Conservation (phyloP, 2,113 vertebrate species). For the Azemiops feae region DNA sequence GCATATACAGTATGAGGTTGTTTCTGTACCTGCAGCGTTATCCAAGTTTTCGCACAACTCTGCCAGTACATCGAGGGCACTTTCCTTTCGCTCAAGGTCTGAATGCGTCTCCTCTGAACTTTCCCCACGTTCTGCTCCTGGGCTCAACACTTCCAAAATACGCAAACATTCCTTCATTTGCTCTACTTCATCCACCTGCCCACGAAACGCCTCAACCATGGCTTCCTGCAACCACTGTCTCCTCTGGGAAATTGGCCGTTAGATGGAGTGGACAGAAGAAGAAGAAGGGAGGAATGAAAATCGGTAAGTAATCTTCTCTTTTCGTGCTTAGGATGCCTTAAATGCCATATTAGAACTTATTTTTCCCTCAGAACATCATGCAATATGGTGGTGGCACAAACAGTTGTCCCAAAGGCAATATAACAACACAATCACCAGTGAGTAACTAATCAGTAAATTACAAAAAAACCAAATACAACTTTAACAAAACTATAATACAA, state of each 20-base stretch:
- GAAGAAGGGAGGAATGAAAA: neutral
- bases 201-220: conserved; percentile 76
- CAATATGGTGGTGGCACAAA: too few species aligned
- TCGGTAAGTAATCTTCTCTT: neutral
- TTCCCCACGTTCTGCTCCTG: conserved; percentile 50
- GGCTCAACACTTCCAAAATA: conserved; percentile 57
- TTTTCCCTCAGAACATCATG: neutral
- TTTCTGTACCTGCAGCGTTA: conserved; percentile 82
- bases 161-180: conserved; percentile 84
- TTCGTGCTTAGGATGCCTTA: too few species aligned
- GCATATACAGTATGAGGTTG: fast-evolving
- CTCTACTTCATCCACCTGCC: conserved; percentile 83
- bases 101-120: conserved; percentile 49
- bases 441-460: neutral
- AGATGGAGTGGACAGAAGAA: too few species aligned
- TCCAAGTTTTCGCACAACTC: conserved; percentile 90
- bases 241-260: conserved; percentile 60
- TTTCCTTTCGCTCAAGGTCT: conserved; percentile 66
- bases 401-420: neutral
- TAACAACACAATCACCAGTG: neutral
- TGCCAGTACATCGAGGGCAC: conserved; percentile 79
- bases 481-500: neutral
- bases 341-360: neutral
- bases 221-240: conserved; percentile 81
- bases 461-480: neutral